These are phyloP conservation scores for Virgularia gustaviana DNA, from an alignment of 92 coral and sea anemone genomes.

Conservation along the genomic window DNA sequence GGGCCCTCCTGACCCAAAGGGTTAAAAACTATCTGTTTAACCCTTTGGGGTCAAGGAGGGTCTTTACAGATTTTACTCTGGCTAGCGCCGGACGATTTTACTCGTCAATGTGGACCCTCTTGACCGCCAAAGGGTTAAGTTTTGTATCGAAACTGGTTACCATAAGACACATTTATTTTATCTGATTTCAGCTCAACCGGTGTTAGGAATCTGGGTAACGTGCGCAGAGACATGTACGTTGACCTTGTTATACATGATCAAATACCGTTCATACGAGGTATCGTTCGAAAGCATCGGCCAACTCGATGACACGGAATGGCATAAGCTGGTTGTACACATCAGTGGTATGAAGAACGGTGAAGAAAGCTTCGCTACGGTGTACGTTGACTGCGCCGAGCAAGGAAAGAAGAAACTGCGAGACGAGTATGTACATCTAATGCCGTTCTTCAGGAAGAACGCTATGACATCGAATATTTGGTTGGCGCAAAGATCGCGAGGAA, in stretches of 20 bases:
- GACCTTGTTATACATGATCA: conserved; percentile 42
- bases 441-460: conserved; percentile 38
- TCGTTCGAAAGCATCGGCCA: conserved; percentile 59
- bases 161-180: too few species aligned
- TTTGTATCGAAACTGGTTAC: neutral
- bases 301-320: conserved; percentile 76
- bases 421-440: conserved; percentile 51
- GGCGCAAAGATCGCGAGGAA: conserved; percentile 56
- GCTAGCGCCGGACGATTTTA: too few species aligned
- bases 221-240: conserved; percentile 72
- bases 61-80: too few species aligned
- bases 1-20: too few species aligned
- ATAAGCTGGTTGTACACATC: conserved; percentile 66
- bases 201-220: conserved; percentile 66
- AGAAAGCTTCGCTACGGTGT: conserved; percentile 54
- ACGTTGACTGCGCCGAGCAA: conserved; percentile 64
- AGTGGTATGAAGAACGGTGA: conserved; percentile 40
- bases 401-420: conserved; percentile 52
- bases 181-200: conserved; percentile 56
- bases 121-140: too few species aligned
- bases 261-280: conserved; percentile 26
- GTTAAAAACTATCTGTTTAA: too few species aligned
- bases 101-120: too few species aligned
- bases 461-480: conserved; percentile 53
- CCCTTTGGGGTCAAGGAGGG: too few species aligned